Evolutionary conservation across 2,797 vertebrate genomes (phyloP), one percentile per base, ranked within the genome.

Genomic region (Amblyraja radiata): DNA sequence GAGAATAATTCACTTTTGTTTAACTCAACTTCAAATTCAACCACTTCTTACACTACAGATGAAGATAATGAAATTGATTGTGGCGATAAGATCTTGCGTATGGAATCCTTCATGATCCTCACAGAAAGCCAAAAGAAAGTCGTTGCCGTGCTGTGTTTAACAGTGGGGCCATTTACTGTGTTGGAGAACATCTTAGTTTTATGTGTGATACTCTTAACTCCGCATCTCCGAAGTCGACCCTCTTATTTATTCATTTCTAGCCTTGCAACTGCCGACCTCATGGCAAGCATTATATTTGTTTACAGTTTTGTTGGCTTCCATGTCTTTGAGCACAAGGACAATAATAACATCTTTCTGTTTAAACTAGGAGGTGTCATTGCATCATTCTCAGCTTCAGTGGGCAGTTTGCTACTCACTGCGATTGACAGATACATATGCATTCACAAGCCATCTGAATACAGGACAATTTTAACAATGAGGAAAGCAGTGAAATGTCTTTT

Each of bases 401-500:
- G 98, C 93, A 99, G 98, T 95, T 96, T 99, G 93, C 95, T 99
- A 94, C 95, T 99, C 93, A 99, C 97, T 0, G 97, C 98, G 9
- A 93, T 98, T 84, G 98, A 99, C 95, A 97, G 98, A 32, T 99
- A 98, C 95, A 95, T 99, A 94, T 99, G 97, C 95, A 98, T 99
- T 94, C 94, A 97, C 94, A 95, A 95, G 23, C 97, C 98, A 4
- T 94, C 96, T 0, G 68, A 94, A 0, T 99, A 99, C 95, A 99
- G 97, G 95, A 94, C 96, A 63, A 94, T 99, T 13, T 95, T 99
- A 94, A 99, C 98, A 0, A 96, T 95, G 6, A 95, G 78, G 23
- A 96, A 97, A 93, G 98, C 98, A 0, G 93, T 97, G 93, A 68
- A 93, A 74, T 96, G 96, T 6, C 95, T 99, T 79, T 94, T 95